A percentile compares a stretch with the other conserved stretches of the same genome.
Conservation (phyloP, 1,140 invertebrate genomes). For the Drosophila equinoxialis region DNA sequence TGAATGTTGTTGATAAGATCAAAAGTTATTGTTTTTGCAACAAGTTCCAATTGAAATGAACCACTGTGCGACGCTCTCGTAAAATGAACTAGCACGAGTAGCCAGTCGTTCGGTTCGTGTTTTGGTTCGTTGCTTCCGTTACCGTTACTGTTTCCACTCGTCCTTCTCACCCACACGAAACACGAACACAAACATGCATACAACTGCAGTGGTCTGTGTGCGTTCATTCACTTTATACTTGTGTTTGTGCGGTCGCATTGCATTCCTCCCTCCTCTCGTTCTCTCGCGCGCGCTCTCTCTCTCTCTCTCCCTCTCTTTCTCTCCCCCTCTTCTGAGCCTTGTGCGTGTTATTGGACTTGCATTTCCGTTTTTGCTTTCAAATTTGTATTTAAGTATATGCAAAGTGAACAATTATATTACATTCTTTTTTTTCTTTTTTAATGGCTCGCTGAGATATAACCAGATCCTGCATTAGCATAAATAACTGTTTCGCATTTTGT, state of each 20-base stretch:
- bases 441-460: conserved; percentile 46
- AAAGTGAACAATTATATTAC: conserved; percentile 56
- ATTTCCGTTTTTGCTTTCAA: conserved; percentile 54
- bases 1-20: too few relatives aligned
- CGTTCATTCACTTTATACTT: conserved; percentile 46
- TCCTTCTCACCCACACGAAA: conserved; percentile 6
- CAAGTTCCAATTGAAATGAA: too few relatives aligned
- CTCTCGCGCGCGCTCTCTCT: neutral
- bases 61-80: conserved; percentile 32
- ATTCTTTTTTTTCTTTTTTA: conserved; percentile 22
- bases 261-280: neutral
- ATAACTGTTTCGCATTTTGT: conserved; percentile 29
- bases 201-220: conserved; percentile 13
- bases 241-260: conserved; percentile 26
- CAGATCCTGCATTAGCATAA: conserved; percentile 60
- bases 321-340: neutral
- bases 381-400: conserved; percentile 43
- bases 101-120: conserved; percentile 19
- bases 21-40: too few relatives aligned
- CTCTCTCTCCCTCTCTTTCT: too few relatives aligned
- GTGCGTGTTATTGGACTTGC: conserved; percentile 56
- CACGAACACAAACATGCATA: neutral
- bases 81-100: conserved; percentile 26
- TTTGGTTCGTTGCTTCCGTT: conserved; percentile 54
- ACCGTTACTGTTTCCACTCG: conserved; percentile 46